phyloP scores from a whole-genome alignment of 1,140 invertebrate species.

The Drosophila tropicalis region DNA sequence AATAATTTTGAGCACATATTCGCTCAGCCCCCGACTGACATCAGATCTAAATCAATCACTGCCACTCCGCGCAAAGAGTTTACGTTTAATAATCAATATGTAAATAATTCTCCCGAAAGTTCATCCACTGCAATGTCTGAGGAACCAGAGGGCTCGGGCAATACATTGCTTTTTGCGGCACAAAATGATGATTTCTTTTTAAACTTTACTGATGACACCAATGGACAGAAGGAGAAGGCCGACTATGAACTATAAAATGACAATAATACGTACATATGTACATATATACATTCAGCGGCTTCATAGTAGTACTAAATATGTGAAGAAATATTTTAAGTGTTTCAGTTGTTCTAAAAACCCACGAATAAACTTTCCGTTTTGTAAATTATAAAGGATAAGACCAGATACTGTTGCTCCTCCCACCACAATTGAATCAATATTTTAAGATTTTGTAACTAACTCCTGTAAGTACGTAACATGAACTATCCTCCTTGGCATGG shows the following conservation, averaged over 20 bases:
- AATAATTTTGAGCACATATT: background rate
- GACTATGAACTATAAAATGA: background rate
- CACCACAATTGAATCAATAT: too few species aligned
- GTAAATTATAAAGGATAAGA: too few species aligned
- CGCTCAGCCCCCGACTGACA: background rate
- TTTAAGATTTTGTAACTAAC: too few species aligned
- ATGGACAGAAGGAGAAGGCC: background rate
- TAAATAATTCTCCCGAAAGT: background rate
- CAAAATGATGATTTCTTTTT: conserved; percentile 3
- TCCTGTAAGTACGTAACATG: too few species aligned
- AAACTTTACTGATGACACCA: background rate
- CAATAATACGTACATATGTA: too few species aligned
- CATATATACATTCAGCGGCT: background rate
- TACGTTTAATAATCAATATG: background rate
- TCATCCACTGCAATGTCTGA: background rate
- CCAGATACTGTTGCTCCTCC: too few species aligned
- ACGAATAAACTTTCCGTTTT: too few species aligned
- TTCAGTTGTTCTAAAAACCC: background rate
- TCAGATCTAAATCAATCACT: background rate
- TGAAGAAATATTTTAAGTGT: background rate
- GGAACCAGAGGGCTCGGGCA: background rate
- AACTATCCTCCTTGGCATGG: background rate
- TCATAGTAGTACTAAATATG: background rate
- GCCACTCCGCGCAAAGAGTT: background rate
- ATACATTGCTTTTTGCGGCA: background rate